A percentile compares a stretch with the other conserved stretches of the same genome.
phyloP scores from a whole-genome alignment of 2,113 vertebrate species.

The Hystrix brachyura region DNA sequence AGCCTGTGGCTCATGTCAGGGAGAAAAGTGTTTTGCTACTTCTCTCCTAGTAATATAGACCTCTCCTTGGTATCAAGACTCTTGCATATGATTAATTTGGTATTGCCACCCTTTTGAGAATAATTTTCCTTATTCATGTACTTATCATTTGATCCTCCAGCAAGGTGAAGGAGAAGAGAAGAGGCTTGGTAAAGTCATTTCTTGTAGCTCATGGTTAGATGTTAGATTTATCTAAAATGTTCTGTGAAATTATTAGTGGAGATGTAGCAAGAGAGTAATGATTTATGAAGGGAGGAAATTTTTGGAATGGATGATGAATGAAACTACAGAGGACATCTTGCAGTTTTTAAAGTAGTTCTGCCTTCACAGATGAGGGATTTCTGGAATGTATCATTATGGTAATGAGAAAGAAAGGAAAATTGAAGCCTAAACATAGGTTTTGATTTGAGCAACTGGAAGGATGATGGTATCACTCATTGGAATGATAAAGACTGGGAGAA shows the following conservation, averaged over 20 bases:
- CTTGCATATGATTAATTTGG: not conserved
- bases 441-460: not conserved
- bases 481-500: not conserved
- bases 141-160: not conserved
- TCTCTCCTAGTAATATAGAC: not conserved
- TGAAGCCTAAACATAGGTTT: not conserved
- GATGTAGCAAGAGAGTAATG: not conserved
- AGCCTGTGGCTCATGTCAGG: not conserved
- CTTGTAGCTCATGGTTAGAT: not conserved
- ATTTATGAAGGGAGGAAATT: not conserved
- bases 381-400: not conserved
- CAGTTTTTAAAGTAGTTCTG: not conserved
- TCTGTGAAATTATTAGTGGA: not conserved
- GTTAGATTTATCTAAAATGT: not conserved
- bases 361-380: not conserved
- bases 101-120: slow-evolving; percentile 21
- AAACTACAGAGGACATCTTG: not conserved
- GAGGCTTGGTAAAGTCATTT: not conserved
- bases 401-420: not conserved
- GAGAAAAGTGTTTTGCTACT: not conserved
- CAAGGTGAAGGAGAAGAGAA: not conserved
- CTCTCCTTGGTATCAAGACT: not conserved
- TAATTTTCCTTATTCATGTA: not conserved
- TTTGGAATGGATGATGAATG: not conserved
- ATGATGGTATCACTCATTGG: not conserved